phyloP scores from a whole-genome alignment of 1,140 invertebrate species.

The Cylas formicarius region DNA sequence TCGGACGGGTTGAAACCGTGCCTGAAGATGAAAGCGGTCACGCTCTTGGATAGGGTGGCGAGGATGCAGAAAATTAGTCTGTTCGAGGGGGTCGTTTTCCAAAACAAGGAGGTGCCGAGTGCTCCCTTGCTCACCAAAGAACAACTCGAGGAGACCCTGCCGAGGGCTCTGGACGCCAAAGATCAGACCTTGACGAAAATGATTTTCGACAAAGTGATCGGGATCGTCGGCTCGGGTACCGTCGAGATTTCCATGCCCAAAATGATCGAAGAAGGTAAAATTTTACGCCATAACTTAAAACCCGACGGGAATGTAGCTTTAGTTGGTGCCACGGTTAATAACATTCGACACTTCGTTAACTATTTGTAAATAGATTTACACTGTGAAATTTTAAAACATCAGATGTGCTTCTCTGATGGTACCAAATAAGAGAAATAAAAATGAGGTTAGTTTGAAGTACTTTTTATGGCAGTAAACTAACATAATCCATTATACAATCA shows the following conservation, averaged over 20 bases:
- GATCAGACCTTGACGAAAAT: slow-evolving; percentile 58
- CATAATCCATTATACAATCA: too few relatives aligned
- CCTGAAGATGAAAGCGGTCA: slow-evolving; percentile 67
- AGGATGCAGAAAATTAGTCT: slow-evolving; percentile 59
- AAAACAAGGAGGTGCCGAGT: slow-evolving; percentile 42
- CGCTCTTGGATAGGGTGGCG: slow-evolving; percentile 62
- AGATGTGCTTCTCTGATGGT: too few relatives aligned
- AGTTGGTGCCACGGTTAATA: too few relatives aligned
- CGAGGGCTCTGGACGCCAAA: slow-evolving; percentile 52
- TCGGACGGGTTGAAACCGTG: slow-evolving; percentile 59
- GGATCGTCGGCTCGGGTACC: slow-evolving; percentile 63
- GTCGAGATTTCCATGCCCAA: slow-evolving; percentile 64
- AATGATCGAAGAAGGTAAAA: slow-evolving; percentile 63
- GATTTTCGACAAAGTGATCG: slow-evolving; percentile 59
- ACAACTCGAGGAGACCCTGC: slow-evolving; percentile 57
- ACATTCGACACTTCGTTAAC: too few relatives aligned
- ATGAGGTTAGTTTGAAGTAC: too few relatives aligned
- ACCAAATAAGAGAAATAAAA: too few relatives aligned
- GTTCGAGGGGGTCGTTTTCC: slow-evolving; percentile 56
- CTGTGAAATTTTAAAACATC: too few relatives aligned
- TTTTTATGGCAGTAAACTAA: too few relatives aligned
- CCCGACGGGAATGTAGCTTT: too few relatives aligned
- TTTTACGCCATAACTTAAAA: too few relatives aligned
- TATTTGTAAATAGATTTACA: too few relatives aligned
- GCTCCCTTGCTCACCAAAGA: slow-evolving; percentile 45